A percentile compares a stretch with the other conserved stretches of the same genome.
These are phyloP conservation scores for Drosophila antonietae DNA, from an alignment of 2,888 invertebrate genomes.

Conservation along the genomic window DNA sequence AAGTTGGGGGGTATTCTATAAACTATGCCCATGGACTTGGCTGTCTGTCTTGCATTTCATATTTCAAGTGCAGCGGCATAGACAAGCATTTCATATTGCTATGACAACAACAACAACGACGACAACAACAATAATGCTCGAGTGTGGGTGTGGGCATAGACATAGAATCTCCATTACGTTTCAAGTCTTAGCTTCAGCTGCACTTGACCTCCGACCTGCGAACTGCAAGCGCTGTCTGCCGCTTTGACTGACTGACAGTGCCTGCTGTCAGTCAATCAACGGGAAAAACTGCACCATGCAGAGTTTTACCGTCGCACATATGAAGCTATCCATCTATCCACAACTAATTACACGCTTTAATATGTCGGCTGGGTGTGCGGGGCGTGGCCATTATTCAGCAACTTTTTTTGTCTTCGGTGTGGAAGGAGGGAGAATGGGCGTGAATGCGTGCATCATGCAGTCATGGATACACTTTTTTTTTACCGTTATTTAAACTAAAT, in stretches of 20 bases:
- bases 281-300: conserved; percentile 47
- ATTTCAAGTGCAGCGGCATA: conserved; percentile 27
- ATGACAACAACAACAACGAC: conserved; percentile 34
- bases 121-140: background rate
- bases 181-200: conserved; percentile 26
- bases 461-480: conserved; percentile 64
- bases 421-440: conserved; percentile 24
- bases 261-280: conserved; percentile 60
- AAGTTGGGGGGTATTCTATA: conserved; percentile 9
- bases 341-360: conserved; percentile 75
- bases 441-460: conserved; percentile 62
- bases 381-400: conserved; percentile 75
- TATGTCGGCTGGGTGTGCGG: conserved; percentile 56
- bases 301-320: conserved; percentile 21
- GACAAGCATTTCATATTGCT: conserved; percentile 20
- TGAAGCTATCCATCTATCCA: conserved; percentile 51
- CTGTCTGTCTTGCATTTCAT: conserved; percentile 13
- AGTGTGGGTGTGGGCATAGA: conserved; percentile 17
- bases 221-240: conserved; percentile 11
- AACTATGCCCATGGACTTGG: conserved; percentile 21
- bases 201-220: conserved; percentile 56
- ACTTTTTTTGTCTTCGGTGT: conserved; percentile 28
- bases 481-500: conserved; percentile 54
- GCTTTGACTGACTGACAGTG: conserved; percentile 37
- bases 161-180: conserved; percentile 28